Base-by-base conservation (phyloP, 2,888 invertebrate species). In the Harpalus rufipes region DNA sequence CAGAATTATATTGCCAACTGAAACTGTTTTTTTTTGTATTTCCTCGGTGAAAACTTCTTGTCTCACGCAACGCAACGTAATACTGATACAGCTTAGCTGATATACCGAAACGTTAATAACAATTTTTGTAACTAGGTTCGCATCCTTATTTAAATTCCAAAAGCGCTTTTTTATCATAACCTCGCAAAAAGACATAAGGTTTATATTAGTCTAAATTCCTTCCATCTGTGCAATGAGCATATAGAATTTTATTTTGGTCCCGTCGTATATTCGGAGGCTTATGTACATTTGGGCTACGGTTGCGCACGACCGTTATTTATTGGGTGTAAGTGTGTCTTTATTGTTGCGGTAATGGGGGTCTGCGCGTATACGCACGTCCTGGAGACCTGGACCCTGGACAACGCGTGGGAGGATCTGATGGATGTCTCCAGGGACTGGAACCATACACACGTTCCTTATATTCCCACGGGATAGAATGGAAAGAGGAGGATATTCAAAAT, bases 301-400 rank as follows among this genome's bases (percentile, higher is more conserved):
- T 16, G 44, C 63, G 61, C 80, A 84, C 84, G 84, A 61, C 39
- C 84, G 84, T 84, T 84, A 84, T 84, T 84, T 84, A 84, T 84
- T 84, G 78, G 65, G 84, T 84, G 84, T 84, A 84, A 84, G 84
- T 84, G 84, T 78, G 84, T 78, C 84, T 84, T 84, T 84, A 84
- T 84, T 84, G 84, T 84, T 84, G 84, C 78, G 78, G 84, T 84
- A 84, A 84, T 84, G 84, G 84, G 41, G 84, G 84, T 84, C 84
- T 59, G 21, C 76, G 83, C 78, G 44, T 78, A 84, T 56, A 65
- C 76, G 65, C 84, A 84, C 63, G 61, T 61, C 18, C 21, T 4
- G 68, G 68, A 56, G 25, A 41, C 39, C 56, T 21, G 63, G 59
- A 59, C 32, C 41, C 63, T 44, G 32, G 78, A 18, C 56, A 78